Evolutionary conservation across 2,113 vertebrate species (phyloP), one percentile per base, ranked within the genome.

Genomic region (Onychostruthus taczanowskii): DNA sequence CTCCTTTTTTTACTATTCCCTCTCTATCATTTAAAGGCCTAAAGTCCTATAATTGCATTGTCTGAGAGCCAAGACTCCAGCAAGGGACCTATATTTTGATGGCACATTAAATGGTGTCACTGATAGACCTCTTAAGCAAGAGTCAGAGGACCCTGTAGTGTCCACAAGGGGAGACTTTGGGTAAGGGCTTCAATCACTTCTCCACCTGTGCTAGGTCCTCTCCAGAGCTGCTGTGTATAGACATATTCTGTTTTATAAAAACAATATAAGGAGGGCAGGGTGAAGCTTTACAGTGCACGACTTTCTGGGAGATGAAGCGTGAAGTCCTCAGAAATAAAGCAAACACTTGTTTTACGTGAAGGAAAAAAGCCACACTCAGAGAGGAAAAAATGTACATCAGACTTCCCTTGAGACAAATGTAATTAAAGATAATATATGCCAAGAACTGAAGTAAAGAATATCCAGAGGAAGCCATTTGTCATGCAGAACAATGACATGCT

Each of bases 391-490:
- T 24, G 43, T 80, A 41, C 59, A 83, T 93, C 92, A 78, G 49
- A 9, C 23, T 96, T 59, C 67, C 70, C 59, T 95, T 85, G 87
- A 85, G 87, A 93, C 85, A 90, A 94, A 88, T 23, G 50, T 53
- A 77, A 66, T 91, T 82, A 84, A 47, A 93, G 74, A 80, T 74
- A 96, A 91, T 41, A 50, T 59, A 63, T 74, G 72, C 67, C 67
- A 88, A 91, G 85, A 93, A 70, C 9, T 37, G 84, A 88, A 50
- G 59, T 69, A 88, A 83, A 74, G 82, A 90, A 55, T 63, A 88
- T 68, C 39, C 64, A 80, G 78, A 93, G 82, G 72, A 95, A 95
- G 78, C 39, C 72, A 88, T 95, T 95, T 96, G 82, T 96, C 90
- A 86, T 39, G 52, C 56, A 77, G 90, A 90, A 70, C 63, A 88